Evolutionary conservation across 1,140 invertebrate species (phyloP), one percentile per base, ranked within the genome.

Genomic region (Alviniconcha marisindica): DNA sequence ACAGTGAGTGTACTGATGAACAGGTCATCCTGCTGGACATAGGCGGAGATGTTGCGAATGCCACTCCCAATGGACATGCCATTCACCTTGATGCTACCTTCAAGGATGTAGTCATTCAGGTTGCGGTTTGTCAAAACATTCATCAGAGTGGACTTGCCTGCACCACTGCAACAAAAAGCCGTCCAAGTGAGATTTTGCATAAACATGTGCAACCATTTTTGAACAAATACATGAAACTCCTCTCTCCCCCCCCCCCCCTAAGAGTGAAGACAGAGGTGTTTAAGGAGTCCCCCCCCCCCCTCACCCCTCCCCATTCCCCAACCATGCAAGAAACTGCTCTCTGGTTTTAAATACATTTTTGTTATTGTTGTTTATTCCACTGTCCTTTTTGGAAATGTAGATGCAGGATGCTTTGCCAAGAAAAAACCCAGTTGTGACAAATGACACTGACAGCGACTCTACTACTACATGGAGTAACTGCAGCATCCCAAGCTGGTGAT

Each of bases 61-160:
- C 77, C 69, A 1, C 51, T 76, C 14, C 78, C 83, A 21, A 77
- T 38, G 12, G 24, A 36, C 10, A 66, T 51, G 0, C 83, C 83
- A 24, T 84, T 84, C 3, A 81, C 78, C n/a, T 76, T 40, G n/a
- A 94, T 94, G 40, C 96, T 94, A 1, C 97, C 97, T 40, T 94
- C 95, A n/a, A 97, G 94, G 0, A 94, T 94, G 0, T 98, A 93
- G 24, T 95, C 95, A 10, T 94, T 93, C 7, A 96, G 95, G 86
- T 94, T 95, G 5, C 97, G 94, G 91, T 96, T 96, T 1, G 97
- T 98, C 44, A 99, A 90, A 0, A 97, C 95, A 92, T 99, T 99
- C 56, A 99, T 93, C 0, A 99, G 94, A 0, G 98, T 99, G 0
- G 98, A 98, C 94, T 99, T 99, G 7, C 98, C 98, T 0, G 98